Conservation (phyloP, 2,888 invertebrate genomes). For the Oxystoma pomonae region DNA sequence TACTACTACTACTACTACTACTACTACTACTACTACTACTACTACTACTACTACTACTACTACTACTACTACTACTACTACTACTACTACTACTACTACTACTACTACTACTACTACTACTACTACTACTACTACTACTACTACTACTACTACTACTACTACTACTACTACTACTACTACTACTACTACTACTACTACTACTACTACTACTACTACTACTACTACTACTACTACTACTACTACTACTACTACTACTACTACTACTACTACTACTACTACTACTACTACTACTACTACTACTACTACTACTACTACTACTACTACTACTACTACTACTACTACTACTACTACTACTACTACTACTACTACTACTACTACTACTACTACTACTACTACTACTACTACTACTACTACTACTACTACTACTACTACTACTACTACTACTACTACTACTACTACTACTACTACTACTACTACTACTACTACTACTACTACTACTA, state of each 20-base stretch:
- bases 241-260: constrained; percentile 11
- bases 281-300: constrained; percentile 11
- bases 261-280: constrained; percentile 11
- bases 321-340: constrained; percentile 11
- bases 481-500: constrained; percentile 11
- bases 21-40: constrained; percentile 11
- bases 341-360: constrained; percentile 11
- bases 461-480: constrained; percentile 11
- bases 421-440: constrained; percentile 11
- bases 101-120: constrained; percentile 11
- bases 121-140: constrained; percentile 11
- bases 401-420: constrained; percentile 11
- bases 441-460: constrained; percentile 11
- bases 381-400: constrained; percentile 11
- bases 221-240: constrained; percentile 11
- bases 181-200: constrained; percentile 9
- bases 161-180: constrained; percentile 8
- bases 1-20: constrained; percentile 11
- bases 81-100: constrained; percentile 11
- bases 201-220: constrained; percentile 11
- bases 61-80: constrained; percentile 11
- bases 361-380: constrained; percentile 11
- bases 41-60: constrained; percentile 11
- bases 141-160: constrained; percentile 11
- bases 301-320: constrained; percentile 11